Conservation (phyloP, 2,888 invertebrate genomes). For the Apodemia hepburni region DNA sequence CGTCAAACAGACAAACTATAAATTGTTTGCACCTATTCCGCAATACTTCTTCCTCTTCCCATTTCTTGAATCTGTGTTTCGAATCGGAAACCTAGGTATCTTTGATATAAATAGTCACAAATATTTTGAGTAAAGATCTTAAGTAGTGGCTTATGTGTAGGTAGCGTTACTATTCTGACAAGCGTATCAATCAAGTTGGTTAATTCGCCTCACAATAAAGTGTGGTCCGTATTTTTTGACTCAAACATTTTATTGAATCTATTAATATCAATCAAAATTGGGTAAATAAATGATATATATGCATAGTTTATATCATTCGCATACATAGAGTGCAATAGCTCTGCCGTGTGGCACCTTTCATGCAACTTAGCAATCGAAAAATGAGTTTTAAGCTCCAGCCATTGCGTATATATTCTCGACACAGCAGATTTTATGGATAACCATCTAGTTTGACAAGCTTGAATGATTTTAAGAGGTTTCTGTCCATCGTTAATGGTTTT, state of each 20-base stretch:
- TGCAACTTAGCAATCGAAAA: slow-evolving; percentile 1
- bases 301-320: slow-evolving; percentile 30
- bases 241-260: slow-evolving; percentile 27
- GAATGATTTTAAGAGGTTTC: slow-evolving; percentile 8
- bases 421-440: slow-evolving; percentile 8
- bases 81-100: background rate
- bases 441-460: slow-evolving; percentile 14
- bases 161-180: slow-evolving; percentile 26
- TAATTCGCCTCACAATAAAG: slow-evolving; percentile 24
- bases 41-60: background rate
- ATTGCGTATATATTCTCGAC: slow-evolving; percentile 5
- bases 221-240: slow-evolving; percentile 27
- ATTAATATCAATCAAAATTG: slow-evolving; percentile 28
- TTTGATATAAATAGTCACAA: background rate
- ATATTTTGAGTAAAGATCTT: slow-evolving; percentile 22
- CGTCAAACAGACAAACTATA: background rate
- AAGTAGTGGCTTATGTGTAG: slow-evolving; percentile 23
- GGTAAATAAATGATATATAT: slow-evolving; percentile 28
- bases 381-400: background rate
- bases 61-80: background rate
- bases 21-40: background rate
- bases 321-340: slow-evolving; percentile 28
- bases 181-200: slow-evolving; percentile 25
- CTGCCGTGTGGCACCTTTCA: slow-evolving; percentile 3
- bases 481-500: slow-evolving; percentile 9